Percentiles rank a stretch among this genome's conserved stretches.
These are phyloP conservation scores for Tiliacea aurago DNA, from an alignment of 2,888 invertebrate genomes.

Conservation along the genomic window DNA sequence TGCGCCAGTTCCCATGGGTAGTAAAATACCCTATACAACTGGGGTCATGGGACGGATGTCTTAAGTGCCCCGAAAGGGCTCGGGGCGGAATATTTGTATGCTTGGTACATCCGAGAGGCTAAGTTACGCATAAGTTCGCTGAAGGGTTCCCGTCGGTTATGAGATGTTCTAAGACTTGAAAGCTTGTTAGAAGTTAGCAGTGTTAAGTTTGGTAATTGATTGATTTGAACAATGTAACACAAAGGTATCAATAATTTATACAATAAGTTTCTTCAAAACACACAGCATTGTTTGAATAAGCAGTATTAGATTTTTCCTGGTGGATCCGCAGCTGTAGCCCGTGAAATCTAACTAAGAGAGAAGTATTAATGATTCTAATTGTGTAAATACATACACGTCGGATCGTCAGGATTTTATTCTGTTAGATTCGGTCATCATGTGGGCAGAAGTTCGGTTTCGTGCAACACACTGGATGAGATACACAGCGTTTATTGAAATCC, in stretches of 20 bases:
- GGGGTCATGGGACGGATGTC: conserved; percentile 82
- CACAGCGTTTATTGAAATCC: too few relatives aligned
- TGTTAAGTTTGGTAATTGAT: conserved; percentile 26
- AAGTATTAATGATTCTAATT: too few relatives aligned
- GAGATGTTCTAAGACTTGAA: conserved; percentile 62
- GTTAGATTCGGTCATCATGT: too few relatives aligned
- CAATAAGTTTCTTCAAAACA: not conserved
- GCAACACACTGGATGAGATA: too few relatives aligned
- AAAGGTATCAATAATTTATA: not conserved
- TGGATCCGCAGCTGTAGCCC: too few relatives aligned
- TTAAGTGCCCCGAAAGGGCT: conserved; percentile 87
- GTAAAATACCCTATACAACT: conserved; percentile 45
- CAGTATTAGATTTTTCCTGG: not conserved
- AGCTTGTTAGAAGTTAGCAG: conserved; percentile 34
- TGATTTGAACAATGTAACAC: not conserved
- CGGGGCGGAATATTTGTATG: conserved; percentile 86
- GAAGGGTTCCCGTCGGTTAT: conserved; percentile 69
- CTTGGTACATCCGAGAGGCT: conserved; percentile 85
- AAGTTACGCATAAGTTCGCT: conserved; percentile 76
- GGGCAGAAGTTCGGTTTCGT: too few relatives aligned
- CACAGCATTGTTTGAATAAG: not conserved
- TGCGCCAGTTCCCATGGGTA: conserved; percentile 76
- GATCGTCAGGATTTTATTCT: too few relatives aligned
- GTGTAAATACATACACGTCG: too few relatives aligned
- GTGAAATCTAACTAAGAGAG: too few relatives aligned